Evolutionary conservation across 1,140 invertebrate species (phyloP), one percentile per base, ranked within the genome.

Genomic region (Drosophila equinoxialis): DNA sequence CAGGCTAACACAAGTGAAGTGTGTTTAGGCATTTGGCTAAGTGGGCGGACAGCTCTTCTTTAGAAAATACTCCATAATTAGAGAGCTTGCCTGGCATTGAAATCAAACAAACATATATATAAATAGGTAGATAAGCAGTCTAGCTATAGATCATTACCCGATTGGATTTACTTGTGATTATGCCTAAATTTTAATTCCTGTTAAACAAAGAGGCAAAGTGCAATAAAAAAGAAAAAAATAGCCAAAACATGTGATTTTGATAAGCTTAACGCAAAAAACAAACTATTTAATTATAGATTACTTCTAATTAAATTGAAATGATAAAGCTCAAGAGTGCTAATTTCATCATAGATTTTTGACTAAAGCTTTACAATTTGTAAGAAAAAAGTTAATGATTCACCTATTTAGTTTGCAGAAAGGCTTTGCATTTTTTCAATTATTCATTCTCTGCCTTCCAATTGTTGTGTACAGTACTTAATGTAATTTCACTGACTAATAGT

Each of bases 21-120:
- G 57, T 37, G 57, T 59, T 51, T 37, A 37, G 57, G 33, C 30
- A 37, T 33, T 14, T 37, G 17, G 17, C 17, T 51, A 59, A 59
- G 57, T 59, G 57, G 57, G 57, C 57, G 57, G 26, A 59, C 33
- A 51, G 20, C 45, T 51, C 45, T 51, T 51, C 45, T 51, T 51
- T 51, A 23, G 17, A 51, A 30, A 23, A 51, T 51, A 51, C 45
- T 51, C 20, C 17, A 51, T 4, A 51, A 51, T 51, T 51, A 51
- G 17, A 51, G 17, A 23, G 17, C 17, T 17, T 0, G 17, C 10
- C 45, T 51, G 45, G 20, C 45, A 39, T 60, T 35, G 14, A 6
- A 60, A 23, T 39, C 10, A 20, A 33, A 48, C 7, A 35, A n/a
- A 59, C 0, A 37, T 17, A 37, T 59, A 35, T 37, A 51, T 51